phyloP scores from a whole-genome alignment of 2,113 vertebrate species.

The Meles meles region DNA sequence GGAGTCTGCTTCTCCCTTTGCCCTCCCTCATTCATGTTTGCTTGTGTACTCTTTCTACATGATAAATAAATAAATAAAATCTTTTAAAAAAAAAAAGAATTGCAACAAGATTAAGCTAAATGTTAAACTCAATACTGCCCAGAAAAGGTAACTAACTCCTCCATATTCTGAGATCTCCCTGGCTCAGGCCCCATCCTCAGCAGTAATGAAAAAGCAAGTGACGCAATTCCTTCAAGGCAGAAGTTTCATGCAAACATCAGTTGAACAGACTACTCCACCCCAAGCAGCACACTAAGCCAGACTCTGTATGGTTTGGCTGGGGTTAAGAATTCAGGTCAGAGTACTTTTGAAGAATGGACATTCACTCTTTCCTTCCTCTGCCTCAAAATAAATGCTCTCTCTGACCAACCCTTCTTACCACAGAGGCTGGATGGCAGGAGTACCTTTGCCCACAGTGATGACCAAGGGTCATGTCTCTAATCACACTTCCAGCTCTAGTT shows the following conservation, averaged over 20 bases:
- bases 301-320: neutral
- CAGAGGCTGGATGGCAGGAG: rapidly evolving
- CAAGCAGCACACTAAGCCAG: neutral
- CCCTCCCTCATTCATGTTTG: neutral
- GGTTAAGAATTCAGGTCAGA: neutral
- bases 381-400: neutral
- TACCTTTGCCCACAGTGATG: neutral
- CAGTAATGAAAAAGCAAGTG: neutral
- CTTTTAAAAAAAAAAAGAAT: neutral
- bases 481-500: neutral
- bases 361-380: neutral
- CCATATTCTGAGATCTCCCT: neutral
- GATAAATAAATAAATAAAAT: neutral
- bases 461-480: neutral
- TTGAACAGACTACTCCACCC: neutral
- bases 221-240: neutral
- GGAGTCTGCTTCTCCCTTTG: neutral
- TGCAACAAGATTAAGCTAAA: neutral
- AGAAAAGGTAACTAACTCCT: neutral
- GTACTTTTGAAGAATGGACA: neutral
- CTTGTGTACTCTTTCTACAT: neutral
- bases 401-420: neutral
- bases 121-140: neutral
- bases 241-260: neutral
- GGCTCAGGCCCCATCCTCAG: neutral